These are phyloP conservation scores for Ypsolopha sequella DNA, from an alignment of 2,888 invertebrate genomes.

Conservation along the genomic window DNA sequence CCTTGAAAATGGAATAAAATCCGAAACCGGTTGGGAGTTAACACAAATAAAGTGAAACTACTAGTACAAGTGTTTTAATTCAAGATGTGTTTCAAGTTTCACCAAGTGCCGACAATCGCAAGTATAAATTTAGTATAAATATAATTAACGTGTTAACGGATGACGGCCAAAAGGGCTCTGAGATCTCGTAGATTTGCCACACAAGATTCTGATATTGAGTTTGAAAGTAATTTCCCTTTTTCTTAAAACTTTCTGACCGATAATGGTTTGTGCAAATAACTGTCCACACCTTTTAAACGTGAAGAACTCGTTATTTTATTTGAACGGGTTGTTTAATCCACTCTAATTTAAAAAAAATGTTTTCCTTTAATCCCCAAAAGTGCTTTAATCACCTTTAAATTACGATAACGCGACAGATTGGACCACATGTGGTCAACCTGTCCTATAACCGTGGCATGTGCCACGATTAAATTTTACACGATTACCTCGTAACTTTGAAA, in stretches of 20 bases:
- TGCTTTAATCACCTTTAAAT: constrained; percentile 36
- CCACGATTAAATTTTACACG: constrained; percentile 54
- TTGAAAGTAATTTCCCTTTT: constrained; percentile 60
- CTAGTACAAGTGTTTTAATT: too few species aligned
- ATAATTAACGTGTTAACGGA: constrained; percentile 71
- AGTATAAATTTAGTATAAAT: too few species aligned
- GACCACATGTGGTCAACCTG: constrained; percentile 69
- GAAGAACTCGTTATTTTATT: too few species aligned
- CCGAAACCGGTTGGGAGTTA: too few species aligned
- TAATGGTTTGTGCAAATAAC: constrained; percentile 35
- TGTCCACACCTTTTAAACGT: too few species aligned
- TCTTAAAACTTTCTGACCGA: constrained; percentile 52
- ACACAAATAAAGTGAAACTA: too few species aligned
- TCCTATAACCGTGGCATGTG: constrained; percentile 66
- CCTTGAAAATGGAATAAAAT: too few species aligned
- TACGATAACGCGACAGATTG: constrained; percentile 58
- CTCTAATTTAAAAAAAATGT: too few species aligned
- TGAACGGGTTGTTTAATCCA: too few species aligned
- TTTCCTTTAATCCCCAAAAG: constrained; percentile 14
- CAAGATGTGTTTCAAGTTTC: too few species aligned
- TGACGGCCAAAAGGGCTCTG: constrained; percentile 52
- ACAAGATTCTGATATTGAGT: constrained; percentile 68
- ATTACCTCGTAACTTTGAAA: constrained; percentile 50
- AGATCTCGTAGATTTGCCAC: constrained; percentile 56
- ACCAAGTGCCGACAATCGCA: too few species aligned